phyloP scores from a whole-genome alignment of 2,888 invertebrate species.

The Erynnis tages region DNA sequence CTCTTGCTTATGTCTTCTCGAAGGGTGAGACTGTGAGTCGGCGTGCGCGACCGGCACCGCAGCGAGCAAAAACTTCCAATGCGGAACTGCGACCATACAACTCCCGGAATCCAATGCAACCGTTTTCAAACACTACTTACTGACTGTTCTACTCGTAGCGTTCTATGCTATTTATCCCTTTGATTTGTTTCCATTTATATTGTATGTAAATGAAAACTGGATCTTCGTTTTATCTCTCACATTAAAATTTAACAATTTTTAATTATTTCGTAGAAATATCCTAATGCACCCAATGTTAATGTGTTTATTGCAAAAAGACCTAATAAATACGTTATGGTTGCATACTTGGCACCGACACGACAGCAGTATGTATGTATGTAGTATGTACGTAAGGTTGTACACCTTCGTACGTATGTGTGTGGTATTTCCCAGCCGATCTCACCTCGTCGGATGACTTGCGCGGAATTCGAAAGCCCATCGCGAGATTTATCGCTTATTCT shows the following conservation, averaged over 20 bases:
- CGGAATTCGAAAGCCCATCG: constrained; percentile 81
- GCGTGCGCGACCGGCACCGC: constrained; percentile 38
- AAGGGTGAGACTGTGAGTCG: constrained; percentile 20
- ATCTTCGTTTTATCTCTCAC: constrained; percentile 7
- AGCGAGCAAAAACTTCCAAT: constrained; percentile 57
- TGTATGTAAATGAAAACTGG: constrained; percentile 1
- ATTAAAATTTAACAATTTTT: constrained; percentile 13
- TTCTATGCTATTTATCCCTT: constrained; percentile 50
- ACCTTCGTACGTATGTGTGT: constrained; percentile 57
- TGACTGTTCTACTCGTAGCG: too few relatives aligned
- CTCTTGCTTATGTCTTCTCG: too few relatives aligned
- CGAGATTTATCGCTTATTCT: constrained; percentile 80
- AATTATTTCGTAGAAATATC: constrained; percentile 42
- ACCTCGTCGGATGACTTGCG: constrained; percentile 77
- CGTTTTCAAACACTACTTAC: constrained; percentile 56
- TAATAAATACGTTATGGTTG: constrained; percentile 49
- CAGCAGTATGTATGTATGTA: constrained; percentile 54
- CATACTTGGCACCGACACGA: constrained; percentile 54
- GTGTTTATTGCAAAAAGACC: constrained; percentile 33
- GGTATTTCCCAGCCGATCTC: constrained; percentile 80
- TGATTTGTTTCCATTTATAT: constrained; percentile 12
- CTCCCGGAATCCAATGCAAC: constrained; percentile 59
- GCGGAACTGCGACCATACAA: constrained; percentile 57
- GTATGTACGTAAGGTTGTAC: constrained; percentile 55
- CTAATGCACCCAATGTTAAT: constrained; percentile 29